phyloP scores from a whole-genome alignment of 2,113 vertebrate genomes.

The Gorsachius goisagi region DNA sequence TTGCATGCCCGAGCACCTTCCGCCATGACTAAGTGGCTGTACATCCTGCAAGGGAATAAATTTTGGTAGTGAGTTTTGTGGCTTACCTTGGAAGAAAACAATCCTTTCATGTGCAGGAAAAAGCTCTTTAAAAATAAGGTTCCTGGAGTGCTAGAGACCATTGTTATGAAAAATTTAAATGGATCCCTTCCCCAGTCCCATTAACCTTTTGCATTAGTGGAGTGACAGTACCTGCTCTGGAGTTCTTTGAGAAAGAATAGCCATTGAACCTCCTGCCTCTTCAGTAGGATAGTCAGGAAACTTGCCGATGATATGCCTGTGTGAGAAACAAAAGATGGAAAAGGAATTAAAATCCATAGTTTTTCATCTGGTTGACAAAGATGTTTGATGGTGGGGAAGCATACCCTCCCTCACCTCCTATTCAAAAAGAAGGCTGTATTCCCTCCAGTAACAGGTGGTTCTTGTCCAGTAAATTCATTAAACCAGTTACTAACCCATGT shows the following conservation, averaged over 20 bases:
- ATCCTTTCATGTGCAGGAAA: neutral
- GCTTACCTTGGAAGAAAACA: neutral
- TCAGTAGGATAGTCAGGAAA: slow-evolving; percentile 82
- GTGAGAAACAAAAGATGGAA: neutral
- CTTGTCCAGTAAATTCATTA: neutral
- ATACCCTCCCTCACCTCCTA: too few species aligned
- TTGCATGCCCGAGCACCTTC: neutral
- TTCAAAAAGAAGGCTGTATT: neutral
- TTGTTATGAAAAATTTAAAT: neutral
- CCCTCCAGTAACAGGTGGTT: neutral
- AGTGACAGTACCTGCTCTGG: slow-evolving; percentile 77
- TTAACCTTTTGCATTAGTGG: neutral
- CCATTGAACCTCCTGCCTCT: slow-evolving; percentile 78
- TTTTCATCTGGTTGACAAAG: neutral
- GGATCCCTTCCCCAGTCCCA: neutral
- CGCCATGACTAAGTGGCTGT: rapidly evolving
- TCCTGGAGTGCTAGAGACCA: neutral
- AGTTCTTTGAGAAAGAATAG: slow-evolving; percentile 80
- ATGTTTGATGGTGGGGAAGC: neutral
- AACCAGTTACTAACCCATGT: neutral
- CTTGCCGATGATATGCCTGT: slow-evolving; percentile 77
- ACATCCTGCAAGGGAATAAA: neutral
- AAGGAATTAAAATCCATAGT: neutral
- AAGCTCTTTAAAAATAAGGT: neutral
- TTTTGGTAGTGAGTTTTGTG: neutral